Evolutionary conservation across 2,113 vertebrate species (phyloP), one percentile per base, ranked within the genome.

Genomic region (Festucalex cinctus): DNA sequence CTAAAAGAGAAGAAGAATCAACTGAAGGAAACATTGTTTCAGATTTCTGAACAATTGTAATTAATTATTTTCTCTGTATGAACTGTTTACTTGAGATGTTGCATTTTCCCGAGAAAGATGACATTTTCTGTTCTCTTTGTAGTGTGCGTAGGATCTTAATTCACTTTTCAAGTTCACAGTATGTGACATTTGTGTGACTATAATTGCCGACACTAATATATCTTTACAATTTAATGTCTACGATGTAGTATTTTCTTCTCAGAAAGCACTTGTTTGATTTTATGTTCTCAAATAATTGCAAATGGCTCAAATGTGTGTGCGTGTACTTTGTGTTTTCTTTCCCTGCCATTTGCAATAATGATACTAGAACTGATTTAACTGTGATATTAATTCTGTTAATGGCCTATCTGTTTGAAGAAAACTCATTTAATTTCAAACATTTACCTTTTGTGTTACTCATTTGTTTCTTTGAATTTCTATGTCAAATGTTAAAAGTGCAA

Each of bases 41-140:
- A 71, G 1, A 90, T 93, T 56, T 90, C 89, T 74, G 85, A 91
- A 39, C 88, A 91, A 72, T 85, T 93, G 53, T 79, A 81, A 73
- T n/a, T n/a, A 62, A 63, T 46, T 92, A 76, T 68, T 16, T 56
- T 7, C 53, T 22, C n/a, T 51, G 49, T 1, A 3, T 5, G 20
- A 16, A 37, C 41, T 9, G 32, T 76, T 22, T 41, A 8, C 26
- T 0, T 22, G 2, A 9, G 1, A 22, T 26, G n/a, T 65, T 3
- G 24, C 53, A 56, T 68, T 68, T 49, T 10, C 16, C 36, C 37
- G 39, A 48, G 19, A 20, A 59, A 9, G 32, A 12, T 3, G n/a
- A 7, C 19, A 28, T 17, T 61, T 39, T 28, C n/a, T 56, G 62
- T 62, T 70, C 20, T 32, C 16, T 62, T 3, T 43, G 0, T 65